Base-by-base conservation (phyloP, 2,888 invertebrate species). In the Eudasyphora cyanicolor region DNA sequence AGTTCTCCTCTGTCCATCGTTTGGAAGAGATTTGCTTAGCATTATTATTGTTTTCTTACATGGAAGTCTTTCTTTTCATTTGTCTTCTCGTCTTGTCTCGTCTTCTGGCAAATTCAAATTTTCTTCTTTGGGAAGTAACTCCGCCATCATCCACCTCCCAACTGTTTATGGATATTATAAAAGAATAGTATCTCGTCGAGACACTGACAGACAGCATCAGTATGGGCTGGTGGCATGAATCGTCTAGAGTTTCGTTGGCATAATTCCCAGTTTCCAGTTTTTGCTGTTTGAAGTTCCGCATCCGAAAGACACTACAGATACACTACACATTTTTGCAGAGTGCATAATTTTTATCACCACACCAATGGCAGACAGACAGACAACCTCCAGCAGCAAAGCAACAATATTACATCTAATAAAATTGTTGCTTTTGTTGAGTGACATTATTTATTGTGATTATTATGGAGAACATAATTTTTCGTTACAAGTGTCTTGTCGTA, bases 401-500 rank as follows among this genome's bases (percentile, higher is more conserved):
- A n/a, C n/a, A n/a, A n/a, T n/a, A n/a, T n/a, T n/a, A n/a, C 32
- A 60, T 2, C 60, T 27, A 38, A 45, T n/a, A 38, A 67, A 62
- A 17, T 67, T 67, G 67, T 67, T 67, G 21, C 24, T 38, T 17
- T 64, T 64, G 64, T 64, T 35, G 64, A 6, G 64, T 67, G 67
- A 67, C 71, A 51, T 51, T 49, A 64, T 78, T 64, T 73, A 76
- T 69, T 24, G 38, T 57, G 64, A 70, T 76, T 75, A 69, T 60
- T 77, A 83, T 83, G 83, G 64, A 83, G n/a, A 80, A 80, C 75
- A 69, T 49, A 69, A 76, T 69, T 78, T n/a, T 76, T 76, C 57
- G 79, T 79, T 76, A 54, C 76, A 78, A 82, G 75, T 78, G 75
- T 82, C 70, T 74, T 76, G 69, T 38, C 67, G 60, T 38, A 49